Percentiles rank a stretch among this genome's conserved stretches.
phyloP scores from a whole-genome alignment of 2,113 vertebrate genomes.

The Catharus fuscescens region DNA sequence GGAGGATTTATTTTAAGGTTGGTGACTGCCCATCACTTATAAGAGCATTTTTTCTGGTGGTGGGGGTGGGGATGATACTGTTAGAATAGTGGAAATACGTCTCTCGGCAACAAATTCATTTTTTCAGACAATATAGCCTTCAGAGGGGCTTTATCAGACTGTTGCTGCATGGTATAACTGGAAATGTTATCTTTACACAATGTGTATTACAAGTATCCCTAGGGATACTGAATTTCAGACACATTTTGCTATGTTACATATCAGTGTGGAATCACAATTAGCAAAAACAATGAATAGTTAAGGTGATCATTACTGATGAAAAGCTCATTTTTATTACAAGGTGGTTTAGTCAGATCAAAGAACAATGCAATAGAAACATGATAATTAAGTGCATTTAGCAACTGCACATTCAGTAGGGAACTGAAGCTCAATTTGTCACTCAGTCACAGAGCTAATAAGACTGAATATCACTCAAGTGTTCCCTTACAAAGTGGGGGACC shows the following conservation, averaged over 20 bases:
- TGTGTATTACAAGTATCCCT: background rate
- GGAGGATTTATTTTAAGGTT: background rate
- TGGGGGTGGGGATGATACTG: background rate
- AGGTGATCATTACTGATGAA: background rate
- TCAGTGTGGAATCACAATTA: background rate
- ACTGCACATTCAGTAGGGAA: background rate
- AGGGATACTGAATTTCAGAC: background rate
- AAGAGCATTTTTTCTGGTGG: background rate
- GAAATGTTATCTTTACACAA: background rate
- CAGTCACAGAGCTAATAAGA: background rate
- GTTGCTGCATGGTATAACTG: background rate
- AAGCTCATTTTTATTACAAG: background rate
- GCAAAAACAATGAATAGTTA: background rate
- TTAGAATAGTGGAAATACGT: background rate
- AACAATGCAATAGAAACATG: background rate
- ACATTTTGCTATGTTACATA: background rate
- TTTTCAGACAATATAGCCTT: background rate
- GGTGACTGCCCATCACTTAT: background rate
- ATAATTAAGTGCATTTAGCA: background rate
- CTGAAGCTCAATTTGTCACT: background rate
- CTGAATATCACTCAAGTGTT: background rate
- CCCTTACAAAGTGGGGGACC: background rate
- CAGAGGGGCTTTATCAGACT: background rate
- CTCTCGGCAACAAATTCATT: background rate
- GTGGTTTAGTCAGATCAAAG: background rate